phyloP scores from a whole-genome alignment of 2,888 invertebrate species.

The Xestia ashworthii region DNA sequence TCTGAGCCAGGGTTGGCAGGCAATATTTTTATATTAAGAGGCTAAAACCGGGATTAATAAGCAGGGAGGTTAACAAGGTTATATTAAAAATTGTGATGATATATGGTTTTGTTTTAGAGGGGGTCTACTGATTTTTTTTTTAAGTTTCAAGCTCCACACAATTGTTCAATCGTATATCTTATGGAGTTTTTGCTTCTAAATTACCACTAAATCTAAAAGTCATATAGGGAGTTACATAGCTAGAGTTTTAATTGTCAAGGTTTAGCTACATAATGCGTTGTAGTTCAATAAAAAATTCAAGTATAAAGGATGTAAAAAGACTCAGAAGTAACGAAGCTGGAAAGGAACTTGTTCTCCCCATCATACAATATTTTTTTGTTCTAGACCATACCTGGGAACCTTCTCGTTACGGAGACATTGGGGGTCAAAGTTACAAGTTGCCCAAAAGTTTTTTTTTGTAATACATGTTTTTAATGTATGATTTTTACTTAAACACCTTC shows the following conservation, averaged over 20 bases:
- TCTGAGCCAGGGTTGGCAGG: conserved; percentile 69
- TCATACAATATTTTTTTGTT: too few species aligned
- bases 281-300: background rate
- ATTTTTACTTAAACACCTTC: too few species aligned
- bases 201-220: background rate
- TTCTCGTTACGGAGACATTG: too few species aligned
- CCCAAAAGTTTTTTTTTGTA: too few species aligned
- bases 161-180: background rate
- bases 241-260: background rate
- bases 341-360: too few species aligned
- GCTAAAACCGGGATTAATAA: conserved; percentile 30
- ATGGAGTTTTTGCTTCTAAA: background rate
- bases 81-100: conserved; percentile 37
- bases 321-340: too few species aligned
- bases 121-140: background rate
- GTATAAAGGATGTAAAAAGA: background rate
- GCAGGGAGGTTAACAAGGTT: conserved; percentile 33
- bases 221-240: background rate
- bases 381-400: too few species aligned
- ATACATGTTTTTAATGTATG: too few species aligned
- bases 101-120: conserved; percentile 1
- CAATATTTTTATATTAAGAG: conserved; percentile 34
- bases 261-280: background rate
- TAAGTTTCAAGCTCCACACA: background rate
- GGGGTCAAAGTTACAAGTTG: too few species aligned